These are phyloP conservation scores for Uria aalge DNA, from an alignment of 2,113 vertebrate genomes.

Conservation along the genomic window DNA sequence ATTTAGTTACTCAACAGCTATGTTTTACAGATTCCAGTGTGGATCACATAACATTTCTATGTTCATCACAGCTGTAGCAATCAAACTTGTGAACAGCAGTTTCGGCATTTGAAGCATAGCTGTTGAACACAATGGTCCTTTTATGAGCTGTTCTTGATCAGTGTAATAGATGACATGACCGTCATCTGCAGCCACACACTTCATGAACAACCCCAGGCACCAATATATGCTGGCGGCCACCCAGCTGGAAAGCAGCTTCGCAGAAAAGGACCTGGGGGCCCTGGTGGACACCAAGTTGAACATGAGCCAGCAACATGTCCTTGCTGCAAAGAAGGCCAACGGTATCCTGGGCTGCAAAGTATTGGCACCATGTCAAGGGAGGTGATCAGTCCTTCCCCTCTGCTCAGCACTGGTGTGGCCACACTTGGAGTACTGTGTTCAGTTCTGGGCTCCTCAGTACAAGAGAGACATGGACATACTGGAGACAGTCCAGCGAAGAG, in stretches of 20 bases:
- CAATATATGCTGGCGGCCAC: not conserved
- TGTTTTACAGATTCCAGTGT: not conserved
- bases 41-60: not conserved
- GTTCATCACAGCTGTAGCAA: not conserved
- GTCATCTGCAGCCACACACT: not conserved
- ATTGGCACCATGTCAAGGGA: not conserved
- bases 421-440: not conserved
- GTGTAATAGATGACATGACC: not conserved
- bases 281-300: not conserved
- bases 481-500: not conserved
- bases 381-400: not conserved
- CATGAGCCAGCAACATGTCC: not conserved
- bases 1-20: not conserved
- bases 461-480: not conserved
- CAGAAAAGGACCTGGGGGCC: not conserved
- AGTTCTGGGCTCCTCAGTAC: not conserved
- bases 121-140: not conserved
- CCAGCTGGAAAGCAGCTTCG: not conserved
- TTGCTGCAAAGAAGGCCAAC: not conserved
- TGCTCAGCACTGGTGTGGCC: not conserved
- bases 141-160: not conserved
- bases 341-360: not conserved
- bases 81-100: not conserved
- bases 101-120: not conserved
- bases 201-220: not conserved